Percentiles rank a stretch among this genome's conserved stretches.
These are phyloP conservation scores for Drosophila macrospina DNA, from an alignment of 2,888 invertebrate genomes.

Conservation along the genomic window DNA sequence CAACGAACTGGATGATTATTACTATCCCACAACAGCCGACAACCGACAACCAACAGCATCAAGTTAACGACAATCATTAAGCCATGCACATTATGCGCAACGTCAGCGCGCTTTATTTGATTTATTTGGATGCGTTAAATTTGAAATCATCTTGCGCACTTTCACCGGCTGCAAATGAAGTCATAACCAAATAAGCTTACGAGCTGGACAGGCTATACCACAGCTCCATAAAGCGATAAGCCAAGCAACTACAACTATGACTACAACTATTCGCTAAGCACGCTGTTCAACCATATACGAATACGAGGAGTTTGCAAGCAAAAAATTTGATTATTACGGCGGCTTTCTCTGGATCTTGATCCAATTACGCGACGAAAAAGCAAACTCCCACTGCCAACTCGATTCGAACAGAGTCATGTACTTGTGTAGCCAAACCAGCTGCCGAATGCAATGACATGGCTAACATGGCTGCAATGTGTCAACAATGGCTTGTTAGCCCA, in stretches of 20 bases:
- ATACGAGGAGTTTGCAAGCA: constrained; percentile 20
- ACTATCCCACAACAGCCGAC: constrained; percentile 13
- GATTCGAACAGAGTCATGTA: constrained; percentile 15
- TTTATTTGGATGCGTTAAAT: constrained; percentile 63
- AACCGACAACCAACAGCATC: constrained; percentile 23
- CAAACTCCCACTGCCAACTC: constrained; percentile 39
- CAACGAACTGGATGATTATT: constrained; percentile 55
- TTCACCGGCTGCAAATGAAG: constrained; percentile 74
- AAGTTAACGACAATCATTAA: constrained; percentile 55
- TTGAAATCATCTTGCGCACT: constrained; percentile 59
- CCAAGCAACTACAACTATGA: constrained; percentile 19
- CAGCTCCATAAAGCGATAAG: constrained; percentile 41
- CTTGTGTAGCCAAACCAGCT: constrained; percentile 14
- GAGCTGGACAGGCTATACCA: constrained; percentile 34
- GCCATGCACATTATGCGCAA: constrained; percentile 46
- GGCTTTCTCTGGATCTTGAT: constrained; percentile 51
- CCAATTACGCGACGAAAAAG: constrained; percentile 58
- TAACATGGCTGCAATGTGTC: constrained; percentile 78
- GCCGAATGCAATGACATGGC: constrained; percentile 62
- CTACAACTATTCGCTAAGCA: constrained; percentile 10
- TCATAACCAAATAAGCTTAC: constrained; percentile 76
- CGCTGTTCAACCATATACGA: constrained; percentile 20
- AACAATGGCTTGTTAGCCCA: constrained; percentile 80
- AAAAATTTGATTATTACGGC: constrained; percentile 56
- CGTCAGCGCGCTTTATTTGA: constrained; percentile 54